phyloP scores from a whole-genome alignment of 2,888 invertebrate species.

The Aleiodes alternator region DNA sequence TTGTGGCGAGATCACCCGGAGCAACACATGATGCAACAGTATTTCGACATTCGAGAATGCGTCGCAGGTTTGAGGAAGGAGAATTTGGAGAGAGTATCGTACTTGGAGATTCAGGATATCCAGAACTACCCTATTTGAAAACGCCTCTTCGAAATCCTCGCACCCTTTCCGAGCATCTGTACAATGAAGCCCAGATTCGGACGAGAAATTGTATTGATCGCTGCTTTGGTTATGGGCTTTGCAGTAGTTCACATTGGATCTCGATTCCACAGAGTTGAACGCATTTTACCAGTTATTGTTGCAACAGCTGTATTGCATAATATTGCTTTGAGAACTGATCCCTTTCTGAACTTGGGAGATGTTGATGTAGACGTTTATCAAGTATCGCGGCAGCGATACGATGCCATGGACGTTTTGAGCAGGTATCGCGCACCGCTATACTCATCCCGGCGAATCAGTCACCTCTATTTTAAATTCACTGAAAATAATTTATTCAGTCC shows the following conservation, averaged over 20 bases:
- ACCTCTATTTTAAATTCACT: too few relatives aligned
- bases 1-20: too few relatives aligned
- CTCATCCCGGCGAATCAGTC: too few relatives aligned
- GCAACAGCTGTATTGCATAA: constrained; percentile 52
- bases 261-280: constrained; percentile 43
- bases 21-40: too few relatives aligned
- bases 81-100: too few relatives aligned
- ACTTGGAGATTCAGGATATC: too few relatives aligned
- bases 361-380: neutral
- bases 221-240: constrained; percentile 56
- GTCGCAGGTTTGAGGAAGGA: too few relatives aligned
- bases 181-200: constrained; percentile 58
- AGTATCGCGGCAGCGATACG: too few relatives aligned
- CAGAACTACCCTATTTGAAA: constrained; percentile 32
- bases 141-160: constrained; percentile 57
- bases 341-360: neutral
- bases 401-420: too few relatives aligned
- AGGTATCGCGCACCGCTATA: too few relatives aligned
- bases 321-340: constrained; percentile 4
- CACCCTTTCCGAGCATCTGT: constrained; percentile 52
- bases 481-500: too few relatives aligned
- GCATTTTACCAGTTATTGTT: constrained; percentile 50
- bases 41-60: too few relatives aligned
- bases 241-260: constrained; percentile 41
- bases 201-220: constrained; percentile 59